Evolutionary conservation across 2,113 vertebrate genomes (phyloP).

Genomic region (Onychorhynchus coronatus): DNA sequence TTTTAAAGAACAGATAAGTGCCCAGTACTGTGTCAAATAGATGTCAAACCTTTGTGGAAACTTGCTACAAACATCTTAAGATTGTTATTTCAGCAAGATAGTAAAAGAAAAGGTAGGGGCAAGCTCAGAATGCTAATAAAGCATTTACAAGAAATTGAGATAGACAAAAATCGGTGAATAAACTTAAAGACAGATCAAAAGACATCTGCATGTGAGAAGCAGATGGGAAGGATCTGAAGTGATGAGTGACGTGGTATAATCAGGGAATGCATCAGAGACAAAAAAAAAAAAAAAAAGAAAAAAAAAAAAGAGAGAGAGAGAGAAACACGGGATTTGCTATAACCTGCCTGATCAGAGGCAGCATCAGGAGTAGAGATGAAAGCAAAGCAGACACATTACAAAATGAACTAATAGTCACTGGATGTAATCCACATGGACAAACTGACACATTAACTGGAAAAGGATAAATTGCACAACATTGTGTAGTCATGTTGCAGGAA

Average conservation of each 20-base stretch:
- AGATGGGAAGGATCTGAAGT: background rate
- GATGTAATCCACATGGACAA: slow-evolving; percentile 35
- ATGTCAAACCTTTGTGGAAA: slow-evolving; percentile 16
- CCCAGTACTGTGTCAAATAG: background rate
- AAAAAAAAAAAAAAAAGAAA: background rate
- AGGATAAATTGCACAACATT: background rate
- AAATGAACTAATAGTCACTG: slow-evolving; percentile 24
- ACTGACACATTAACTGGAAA: slow-evolving; percentile 21
- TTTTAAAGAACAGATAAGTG: slow-evolving; percentile 35
- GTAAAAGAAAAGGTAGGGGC: background rate
- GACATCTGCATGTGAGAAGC: background rate
- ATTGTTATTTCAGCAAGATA: background rate
- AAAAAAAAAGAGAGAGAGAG: background rate
- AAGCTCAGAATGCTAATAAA: background rate
- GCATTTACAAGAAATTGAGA: background rate
- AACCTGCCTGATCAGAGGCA: background rate
- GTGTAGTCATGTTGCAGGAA: background rate
- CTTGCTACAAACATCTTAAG: background rate
- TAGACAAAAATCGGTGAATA: background rate
- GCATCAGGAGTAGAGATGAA: slow-evolving; percentile 8
- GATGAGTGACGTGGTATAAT: background rate
- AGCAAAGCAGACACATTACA: background rate
- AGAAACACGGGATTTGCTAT: background rate
- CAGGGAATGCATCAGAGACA: background rate
- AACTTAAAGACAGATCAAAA: background rate